These are phyloP conservation scores for Dryococelus australis DNA, from an alignment of 2,888 invertebrate species.

Conservation along the genomic window DNA sequence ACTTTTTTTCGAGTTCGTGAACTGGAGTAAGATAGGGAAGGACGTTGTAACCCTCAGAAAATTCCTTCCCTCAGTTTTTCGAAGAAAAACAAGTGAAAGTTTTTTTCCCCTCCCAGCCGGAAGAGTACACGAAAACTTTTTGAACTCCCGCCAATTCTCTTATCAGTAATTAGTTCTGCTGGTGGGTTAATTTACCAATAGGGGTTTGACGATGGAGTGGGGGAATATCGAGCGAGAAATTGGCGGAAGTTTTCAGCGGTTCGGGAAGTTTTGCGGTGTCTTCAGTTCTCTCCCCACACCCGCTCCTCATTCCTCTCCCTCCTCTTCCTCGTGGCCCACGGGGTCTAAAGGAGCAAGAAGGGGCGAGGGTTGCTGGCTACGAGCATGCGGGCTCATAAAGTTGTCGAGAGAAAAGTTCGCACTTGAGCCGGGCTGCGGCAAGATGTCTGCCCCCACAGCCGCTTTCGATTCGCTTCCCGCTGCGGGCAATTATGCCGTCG, in stretches of 20 bases:
- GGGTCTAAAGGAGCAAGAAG: neutral
- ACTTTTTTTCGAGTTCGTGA: too few species aligned
- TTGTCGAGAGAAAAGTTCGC: too few species aligned
- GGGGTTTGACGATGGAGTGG: constrained; percentile 8
- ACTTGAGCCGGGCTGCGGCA: too few species aligned
- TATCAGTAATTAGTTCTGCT: constrained; percentile 9
- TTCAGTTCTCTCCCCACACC: neutral
- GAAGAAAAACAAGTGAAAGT: neutral
- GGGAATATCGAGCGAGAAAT: neutral
- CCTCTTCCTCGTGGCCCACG: neutral
- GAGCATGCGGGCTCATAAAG: neutral
- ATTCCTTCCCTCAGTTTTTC: neutral
- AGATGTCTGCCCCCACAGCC: too few species aligned
- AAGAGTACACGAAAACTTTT: neutral
- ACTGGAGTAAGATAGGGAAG: too few species aligned
- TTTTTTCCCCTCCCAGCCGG: neutral
- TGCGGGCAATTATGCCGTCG: too few species aligned
- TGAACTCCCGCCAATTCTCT: neutral
- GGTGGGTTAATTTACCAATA: neutral
- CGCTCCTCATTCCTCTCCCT: neutral
- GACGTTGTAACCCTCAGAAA: neutral
- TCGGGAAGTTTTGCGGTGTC: neutral
- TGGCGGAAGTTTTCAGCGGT: neutral
- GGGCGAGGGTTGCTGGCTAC: neutral
- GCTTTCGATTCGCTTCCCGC: too few species aligned